phyloP scores from a whole-genome alignment of 2,113 vertebrate species.

The Tringa solitaria region DNA sequence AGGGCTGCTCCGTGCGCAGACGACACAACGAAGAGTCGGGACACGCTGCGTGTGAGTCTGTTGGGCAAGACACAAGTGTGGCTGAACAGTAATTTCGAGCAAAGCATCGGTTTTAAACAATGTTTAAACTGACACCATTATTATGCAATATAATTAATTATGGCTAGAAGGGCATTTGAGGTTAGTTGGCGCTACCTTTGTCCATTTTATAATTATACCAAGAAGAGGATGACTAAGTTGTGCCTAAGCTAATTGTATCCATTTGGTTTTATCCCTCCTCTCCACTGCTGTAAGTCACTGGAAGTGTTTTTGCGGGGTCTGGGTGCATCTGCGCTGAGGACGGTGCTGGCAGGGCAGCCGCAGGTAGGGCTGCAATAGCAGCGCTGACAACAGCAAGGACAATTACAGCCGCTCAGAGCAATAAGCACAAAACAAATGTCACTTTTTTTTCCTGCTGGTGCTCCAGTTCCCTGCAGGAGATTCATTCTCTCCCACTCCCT shows the following conservation, averaged over 20 bases:
- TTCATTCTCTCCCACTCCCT: not conserved
- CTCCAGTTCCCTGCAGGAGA: not conserved
- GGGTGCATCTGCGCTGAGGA: not conserved
- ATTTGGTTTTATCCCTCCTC: slow-evolving; percentile 33
- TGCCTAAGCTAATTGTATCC: slow-evolving; percentile 48
- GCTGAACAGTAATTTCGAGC: slow-evolving; percentile 27
- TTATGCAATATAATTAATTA: slow-evolving; percentile 60
- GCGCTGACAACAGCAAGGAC: not conserved
- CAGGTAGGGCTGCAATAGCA: not conserved
- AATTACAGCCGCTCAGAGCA: not conserved
- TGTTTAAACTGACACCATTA: slow-evolving; percentile 57
- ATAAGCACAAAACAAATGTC: not conserved
- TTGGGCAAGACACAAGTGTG: slow-evolving; percentile 43
- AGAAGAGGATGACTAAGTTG: slow-evolving; percentile 52
- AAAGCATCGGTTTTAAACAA: slow-evolving; percentile 40
- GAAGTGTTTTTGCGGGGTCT: not conserved
- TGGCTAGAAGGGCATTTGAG: slow-evolving; percentile 49
- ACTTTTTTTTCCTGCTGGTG: not conserved
- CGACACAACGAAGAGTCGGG: slow-evolving; percentile 17
- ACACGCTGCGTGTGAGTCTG: not conserved
- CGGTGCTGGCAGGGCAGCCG: not conserved
- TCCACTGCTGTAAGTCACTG: not conserved
- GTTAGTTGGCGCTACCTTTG: slow-evolving; percentile 55
- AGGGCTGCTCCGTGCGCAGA: slow-evolving; percentile 12
- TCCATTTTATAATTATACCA: slow-evolving; percentile 50